A percentile compares a stretch with the other conserved stretches of the same genome.
Conservation (phyloP, 1,140 invertebrate genomes). For the Riptortus pedestris region DNA sequence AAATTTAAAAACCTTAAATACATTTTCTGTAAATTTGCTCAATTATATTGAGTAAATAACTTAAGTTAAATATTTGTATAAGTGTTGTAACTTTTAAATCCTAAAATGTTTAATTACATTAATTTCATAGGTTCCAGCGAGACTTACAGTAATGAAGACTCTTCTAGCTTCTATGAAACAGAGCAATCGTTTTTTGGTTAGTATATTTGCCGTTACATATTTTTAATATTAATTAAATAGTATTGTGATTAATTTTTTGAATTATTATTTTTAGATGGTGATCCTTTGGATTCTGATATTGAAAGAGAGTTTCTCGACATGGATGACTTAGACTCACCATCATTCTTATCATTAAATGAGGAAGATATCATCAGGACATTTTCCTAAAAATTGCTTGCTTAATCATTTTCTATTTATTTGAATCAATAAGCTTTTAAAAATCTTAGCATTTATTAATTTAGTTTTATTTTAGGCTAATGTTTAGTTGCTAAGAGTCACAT, state of each 20-base stretch:
- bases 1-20: neutral
- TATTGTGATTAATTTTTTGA: neutral
- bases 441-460: no score
- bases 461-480: no score
- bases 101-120: neutral
- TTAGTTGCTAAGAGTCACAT: no score
- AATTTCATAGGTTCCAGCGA: neutral
- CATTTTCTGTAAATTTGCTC: neutral
- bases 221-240: neutral
- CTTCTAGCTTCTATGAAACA: neutral
- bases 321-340: conserved; percentile 8
- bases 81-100: neutral
- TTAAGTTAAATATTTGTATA: neutral
- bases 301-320: conserved; percentile 21
- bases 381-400: no score
- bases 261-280: neutral
- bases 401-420: no score
- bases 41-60: neutral
- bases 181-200: conserved; percentile 1
- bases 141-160: neutral
- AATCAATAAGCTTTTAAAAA: no score
- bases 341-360: conserved; percentile 10
- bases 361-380: conserved; percentile 10
- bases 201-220: neutral
- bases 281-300: conserved; percentile 17